Evolutionary conservation across 2,888 invertebrate species (phyloP).

Genomic region (Eubasilissa splendida): DNA sequence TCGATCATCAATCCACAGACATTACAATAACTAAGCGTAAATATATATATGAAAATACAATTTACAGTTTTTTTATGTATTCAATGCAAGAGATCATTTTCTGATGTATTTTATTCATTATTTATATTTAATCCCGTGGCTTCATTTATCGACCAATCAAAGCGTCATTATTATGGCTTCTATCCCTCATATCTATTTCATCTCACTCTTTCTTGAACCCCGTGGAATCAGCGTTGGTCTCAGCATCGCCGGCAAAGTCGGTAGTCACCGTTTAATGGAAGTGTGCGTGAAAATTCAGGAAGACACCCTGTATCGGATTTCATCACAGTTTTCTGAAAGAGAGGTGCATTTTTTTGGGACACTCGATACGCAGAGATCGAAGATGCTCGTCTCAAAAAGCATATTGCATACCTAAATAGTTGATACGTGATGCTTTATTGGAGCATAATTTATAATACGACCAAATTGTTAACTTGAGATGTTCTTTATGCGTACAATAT

Average conservation of each 20-base stretch:
- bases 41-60: too few relatives aligned
- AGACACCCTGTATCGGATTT: slow-evolving; percentile 17
- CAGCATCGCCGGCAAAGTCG: background rate
- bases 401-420: slow-evolving; percentile 6
- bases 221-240: background rate
- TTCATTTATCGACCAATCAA: background rate
- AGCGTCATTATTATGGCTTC: slow-evolving; percentile 6
- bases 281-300: slow-evolving; percentile 26
- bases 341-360: slow-evolving; percentile 3
- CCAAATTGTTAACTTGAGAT: too few relatives aligned
- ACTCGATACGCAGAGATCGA: slow-evolving; percentile 1
- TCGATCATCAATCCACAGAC: too few relatives aligned
- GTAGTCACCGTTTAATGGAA: slow-evolving; percentile 29
- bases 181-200: slow-evolving; percentile 5
- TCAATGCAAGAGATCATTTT: too few relatives aligned
- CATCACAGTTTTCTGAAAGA: slow-evolving; percentile 28
- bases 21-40: too few relatives aligned
- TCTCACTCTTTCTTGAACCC: slow-evolving; percentile 9
- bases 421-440: background rate
- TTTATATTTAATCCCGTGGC: background rate
- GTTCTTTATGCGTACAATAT: too few relatives aligned
- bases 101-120: too few relatives aligned
- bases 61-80: too few relatives aligned
- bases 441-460: background rate
- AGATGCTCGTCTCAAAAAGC: background rate